Evolutionary conservation across 2,888 invertebrate species (phyloP).

Genomic region (Pseudococcus jackbeardsleyi): DNA sequence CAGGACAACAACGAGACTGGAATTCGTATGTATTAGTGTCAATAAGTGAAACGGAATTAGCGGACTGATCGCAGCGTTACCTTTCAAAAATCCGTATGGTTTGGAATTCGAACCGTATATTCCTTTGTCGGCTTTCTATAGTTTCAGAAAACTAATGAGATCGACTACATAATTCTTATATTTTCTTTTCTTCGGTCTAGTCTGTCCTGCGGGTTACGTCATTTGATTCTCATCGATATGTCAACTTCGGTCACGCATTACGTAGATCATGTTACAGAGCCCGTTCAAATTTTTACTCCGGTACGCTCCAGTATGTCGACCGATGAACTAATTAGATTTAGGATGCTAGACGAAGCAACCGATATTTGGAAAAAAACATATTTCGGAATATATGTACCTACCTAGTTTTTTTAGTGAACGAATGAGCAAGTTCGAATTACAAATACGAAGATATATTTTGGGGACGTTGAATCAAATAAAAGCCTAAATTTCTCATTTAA

Average conservation of each 20-base stretch:
- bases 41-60: constrained; percentile 48
- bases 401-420: too few species aligned
- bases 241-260: constrained; percentile 49
- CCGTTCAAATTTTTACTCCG: background rate
- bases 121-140: constrained; percentile 31
- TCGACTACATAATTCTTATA: constrained; percentile 35
- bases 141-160: constrained; percentile 22
- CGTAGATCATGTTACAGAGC: constrained; percentile 1
- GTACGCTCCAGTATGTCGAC: background rate
- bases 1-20: constrained; percentile 23
- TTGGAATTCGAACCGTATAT: constrained; percentile 22
- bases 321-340: constrained; percentile 10
- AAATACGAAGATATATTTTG: too few species aligned
- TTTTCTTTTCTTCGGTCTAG: background rate
- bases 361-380: background rate
- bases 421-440: too few species aligned
- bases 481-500: too few species aligned
- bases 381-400: background rate
- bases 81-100: constrained; percentile 6
- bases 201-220: background rate
- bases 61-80: constrained; percentile 24
- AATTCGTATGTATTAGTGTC: constrained; percentile 43
- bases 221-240: constrained; percentile 40
- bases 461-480: too few species aligned
- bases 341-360: background rate